Conservation (phyloP, 2,888 invertebrate genomes). For the Linyphia triangularis region DNA sequence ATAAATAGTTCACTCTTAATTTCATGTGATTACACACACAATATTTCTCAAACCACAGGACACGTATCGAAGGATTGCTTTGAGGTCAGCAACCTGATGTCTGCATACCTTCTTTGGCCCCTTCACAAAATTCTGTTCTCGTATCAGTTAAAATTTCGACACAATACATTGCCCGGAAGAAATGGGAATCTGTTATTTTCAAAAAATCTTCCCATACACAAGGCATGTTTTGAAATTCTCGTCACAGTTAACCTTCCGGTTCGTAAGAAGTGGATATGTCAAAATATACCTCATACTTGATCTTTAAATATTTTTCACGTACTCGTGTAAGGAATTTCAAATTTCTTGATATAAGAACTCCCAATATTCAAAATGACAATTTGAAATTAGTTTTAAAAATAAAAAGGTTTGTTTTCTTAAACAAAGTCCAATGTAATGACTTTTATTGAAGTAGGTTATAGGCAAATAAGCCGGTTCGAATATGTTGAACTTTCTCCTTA, state of each 20-base stretch:
- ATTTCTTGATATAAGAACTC: neutral
- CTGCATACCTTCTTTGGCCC: slow-evolving; percentile 18
- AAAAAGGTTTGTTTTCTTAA: too few species aligned
- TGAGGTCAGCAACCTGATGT: slow-evolving; percentile 26
- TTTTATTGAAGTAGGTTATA: too few species aligned
- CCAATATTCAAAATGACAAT: too few species aligned
- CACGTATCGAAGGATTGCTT: neutral
- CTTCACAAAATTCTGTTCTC: slow-evolving; percentile 28
- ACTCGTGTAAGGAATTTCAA: neutral
- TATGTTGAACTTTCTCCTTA: too few species aligned
- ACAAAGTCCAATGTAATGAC: too few species aligned
- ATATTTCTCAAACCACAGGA: slow-evolving; percentile 5
- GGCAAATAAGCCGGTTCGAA: too few species aligned
- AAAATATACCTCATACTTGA: neutral
- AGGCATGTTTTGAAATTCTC: neutral
- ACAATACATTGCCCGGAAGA: slow-evolving; percentile 18
- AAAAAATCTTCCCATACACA: neutral
- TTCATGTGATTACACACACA: neutral
- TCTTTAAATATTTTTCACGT: too few species aligned
- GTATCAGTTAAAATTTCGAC: slow-evolving; percentile 17
- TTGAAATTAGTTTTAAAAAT: too few species aligned
- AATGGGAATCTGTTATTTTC: neutral
- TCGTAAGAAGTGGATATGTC: neutral
- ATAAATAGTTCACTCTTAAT: neutral
- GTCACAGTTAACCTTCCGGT: neutral